Conservation (phyloP, 2,113 vertebrate species). For the Gambusia holbrooki region DNA sequence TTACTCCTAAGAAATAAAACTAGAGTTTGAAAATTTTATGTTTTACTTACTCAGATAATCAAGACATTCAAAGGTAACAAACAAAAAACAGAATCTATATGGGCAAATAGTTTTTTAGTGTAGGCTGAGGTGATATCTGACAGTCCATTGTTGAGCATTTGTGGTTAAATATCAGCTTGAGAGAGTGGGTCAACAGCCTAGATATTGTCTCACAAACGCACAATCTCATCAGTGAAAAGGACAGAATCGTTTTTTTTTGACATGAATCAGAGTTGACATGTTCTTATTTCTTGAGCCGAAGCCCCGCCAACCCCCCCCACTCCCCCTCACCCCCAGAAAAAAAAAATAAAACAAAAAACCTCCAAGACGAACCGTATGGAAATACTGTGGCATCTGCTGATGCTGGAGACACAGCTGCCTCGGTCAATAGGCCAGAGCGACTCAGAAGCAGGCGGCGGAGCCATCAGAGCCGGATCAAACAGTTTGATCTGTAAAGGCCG, state of each 20-base stretch:
- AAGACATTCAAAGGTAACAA: neutral
- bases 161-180: conserved; percentile 10
- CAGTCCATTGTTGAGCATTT: conserved; percentile 7
- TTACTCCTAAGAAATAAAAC: too few relatives aligned
- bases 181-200: conserved; percentile 27
- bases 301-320: neutral
- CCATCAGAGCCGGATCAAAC: conserved; percentile 61
- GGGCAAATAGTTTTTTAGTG: neutral
- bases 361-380: conserved; percentile 54
- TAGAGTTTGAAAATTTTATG: too few relatives aligned
- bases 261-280: conserved; percentile 65
- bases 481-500: conserved; percentile 65
- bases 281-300: conserved; percentile 59
- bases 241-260: conserved; percentile 54
- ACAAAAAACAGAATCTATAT: neutral
- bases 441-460: conserved; percentile 50
- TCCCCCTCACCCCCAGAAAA: too few relatives aligned
- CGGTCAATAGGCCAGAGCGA: conserved; percentile 69
- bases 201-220: conserved; percentile 35
- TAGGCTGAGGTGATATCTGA: neutral
- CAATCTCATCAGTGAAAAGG: conserved; percentile 42
- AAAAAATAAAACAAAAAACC: too few relatives aligned
- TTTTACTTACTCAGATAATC: too few relatives aligned
- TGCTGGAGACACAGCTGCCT: conserved; percentile 41
- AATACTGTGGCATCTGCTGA: conserved; percentile 27